A percentile compares a stretch with the other conserved stretches of the same genome.
Conservation (phyloP, 1,140 invertebrate genomes). For the Thaumetopoea pityocampa region DNA sequence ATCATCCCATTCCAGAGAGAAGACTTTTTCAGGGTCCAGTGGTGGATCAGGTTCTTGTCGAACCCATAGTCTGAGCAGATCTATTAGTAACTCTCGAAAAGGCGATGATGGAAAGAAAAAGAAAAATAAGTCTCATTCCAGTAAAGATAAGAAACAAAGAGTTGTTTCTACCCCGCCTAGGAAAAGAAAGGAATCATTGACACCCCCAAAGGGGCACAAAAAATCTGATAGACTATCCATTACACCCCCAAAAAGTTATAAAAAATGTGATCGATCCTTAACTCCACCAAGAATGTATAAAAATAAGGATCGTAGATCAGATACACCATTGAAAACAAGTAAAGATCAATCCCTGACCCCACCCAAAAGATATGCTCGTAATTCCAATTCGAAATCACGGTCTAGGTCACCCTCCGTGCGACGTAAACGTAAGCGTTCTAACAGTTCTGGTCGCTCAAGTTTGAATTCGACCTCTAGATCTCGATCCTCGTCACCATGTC, state of each 20-base stretch:
- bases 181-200: constrained; percentile 21
- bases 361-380: constrained; percentile 55
- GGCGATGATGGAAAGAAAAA: constrained; percentile 19
- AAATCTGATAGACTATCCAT: constrained; percentile 39
- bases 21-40: constrained; percentile 29
- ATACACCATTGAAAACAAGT: constrained; percentile 30
- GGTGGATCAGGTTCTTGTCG: constrained; percentile 26
- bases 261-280: constrained; percentile 23
- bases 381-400: constrained; percentile 45
- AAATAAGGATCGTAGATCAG: constrained; percentile 33
- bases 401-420: constrained; percentile 39
- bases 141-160: constrained; percentile 37
- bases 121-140: constrained; percentile 33
- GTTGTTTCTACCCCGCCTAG: constrained; percentile 34
- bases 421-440: constrained; percentile 29
- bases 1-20: constrained; percentile 39
- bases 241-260: constrained; percentile 39
- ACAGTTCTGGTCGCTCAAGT: constrained; percentile 28
- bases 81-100: constrained; percentile 30
- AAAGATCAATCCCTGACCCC: constrained; percentile 56
- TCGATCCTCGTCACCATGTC: constrained; percentile 29
- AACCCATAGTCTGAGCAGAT: constrained; percentile 30
- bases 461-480: constrained; percentile 33
- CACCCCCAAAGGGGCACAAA: constrained; percentile 17
- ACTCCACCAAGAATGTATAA: constrained; percentile 43